Evolutionary conservation across 2,113 vertebrate species (phyloP), one percentile per base, ranked within the genome.

Genomic region (Rhineura floridana): DNA sequence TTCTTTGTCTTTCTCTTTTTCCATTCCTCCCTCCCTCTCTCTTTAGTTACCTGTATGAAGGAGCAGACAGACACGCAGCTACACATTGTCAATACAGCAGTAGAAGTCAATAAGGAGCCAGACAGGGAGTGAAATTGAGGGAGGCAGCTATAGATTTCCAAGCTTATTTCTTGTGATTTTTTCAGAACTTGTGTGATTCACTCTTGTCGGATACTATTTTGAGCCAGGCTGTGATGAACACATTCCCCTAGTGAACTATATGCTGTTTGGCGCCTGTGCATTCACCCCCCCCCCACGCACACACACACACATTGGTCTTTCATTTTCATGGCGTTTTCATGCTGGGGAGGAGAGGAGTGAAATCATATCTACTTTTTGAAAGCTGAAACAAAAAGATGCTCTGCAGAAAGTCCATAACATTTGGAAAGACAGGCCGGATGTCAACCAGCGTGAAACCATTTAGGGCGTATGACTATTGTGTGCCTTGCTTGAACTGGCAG

Each of bases 111-210:
- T 96, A 96, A 91, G 91, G 75, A 89, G 88, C 90, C 90, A 95
- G 94, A 92, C 94, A 95, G 89, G 88, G 94, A 96, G 88, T 89
- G 88, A 96, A 96, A 95, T 87, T 94, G 95, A 96, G 89, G 93
- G 94, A 95, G 94, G 96, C 95, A 97, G 94, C 94, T 97, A 96
- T 96, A 88, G 96, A 97, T 97, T 96, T 96, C 91, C 92, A 91
- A 83, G 90, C 93, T 94, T 96, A 95, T 95, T 96, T 96, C 94
- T 94, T 95, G 88, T 93, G 95, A 96, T 90, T 96, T 96, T 97
- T 96, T 96, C 89, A 94, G 92, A 95, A 96, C 85, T 96, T 0
- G 0, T 94, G 92, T 95, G 96, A 96, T 96, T 95, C 94, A 83
- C 90, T 94, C 94, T 93, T 96, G 96, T 97, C 95, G 93, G 95